Evolutionary conservation across 2,797 vertebrate genomes (phyloP).

Genomic region (Peromyscus eremicus): DNA sequence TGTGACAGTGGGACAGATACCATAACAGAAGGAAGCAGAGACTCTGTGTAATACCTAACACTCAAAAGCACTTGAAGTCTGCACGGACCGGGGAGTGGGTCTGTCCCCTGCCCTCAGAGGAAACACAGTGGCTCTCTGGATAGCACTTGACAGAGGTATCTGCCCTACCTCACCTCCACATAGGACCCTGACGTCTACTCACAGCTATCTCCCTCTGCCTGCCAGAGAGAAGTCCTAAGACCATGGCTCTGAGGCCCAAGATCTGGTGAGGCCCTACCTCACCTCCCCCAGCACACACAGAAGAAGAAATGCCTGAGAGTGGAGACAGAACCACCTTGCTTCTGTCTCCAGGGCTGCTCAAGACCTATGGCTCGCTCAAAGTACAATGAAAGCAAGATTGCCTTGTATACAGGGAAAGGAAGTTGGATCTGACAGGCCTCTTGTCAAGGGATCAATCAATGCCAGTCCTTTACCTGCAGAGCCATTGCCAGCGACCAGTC

Average conservation of each 20-base stretch:
- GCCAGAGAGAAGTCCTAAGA: not conserved
- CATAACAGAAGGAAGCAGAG: not conserved
- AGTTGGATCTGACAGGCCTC: not conserved
- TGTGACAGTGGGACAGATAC: not conserved
- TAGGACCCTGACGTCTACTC: not conserved
- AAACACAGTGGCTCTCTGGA: not conserved
- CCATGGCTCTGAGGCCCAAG: not conserved
- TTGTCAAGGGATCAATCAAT: constrained; percentile 40
- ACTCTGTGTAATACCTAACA: not conserved
- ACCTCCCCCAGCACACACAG: not conserved
- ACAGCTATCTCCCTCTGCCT: not conserved
- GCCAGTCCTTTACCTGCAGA: not conserved
- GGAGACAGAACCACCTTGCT: not conserved
- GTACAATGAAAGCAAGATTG: not conserved
- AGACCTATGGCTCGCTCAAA: not conserved
- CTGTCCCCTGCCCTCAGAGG: not conserved
- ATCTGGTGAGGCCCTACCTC: accelerated
- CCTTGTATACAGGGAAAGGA: not conserved
- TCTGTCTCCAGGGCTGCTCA: not conserved
- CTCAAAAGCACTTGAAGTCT: not conserved
- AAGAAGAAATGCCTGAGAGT: not conserved
- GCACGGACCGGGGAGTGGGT: not conserved
- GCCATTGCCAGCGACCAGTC: not conserved
- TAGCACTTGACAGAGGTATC: not conserved
- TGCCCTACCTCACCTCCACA: not conserved